phyloP scores from a whole-genome alignment of 2,113 vertebrate genomes.

The Phrynosoma blainvillii region DNA sequence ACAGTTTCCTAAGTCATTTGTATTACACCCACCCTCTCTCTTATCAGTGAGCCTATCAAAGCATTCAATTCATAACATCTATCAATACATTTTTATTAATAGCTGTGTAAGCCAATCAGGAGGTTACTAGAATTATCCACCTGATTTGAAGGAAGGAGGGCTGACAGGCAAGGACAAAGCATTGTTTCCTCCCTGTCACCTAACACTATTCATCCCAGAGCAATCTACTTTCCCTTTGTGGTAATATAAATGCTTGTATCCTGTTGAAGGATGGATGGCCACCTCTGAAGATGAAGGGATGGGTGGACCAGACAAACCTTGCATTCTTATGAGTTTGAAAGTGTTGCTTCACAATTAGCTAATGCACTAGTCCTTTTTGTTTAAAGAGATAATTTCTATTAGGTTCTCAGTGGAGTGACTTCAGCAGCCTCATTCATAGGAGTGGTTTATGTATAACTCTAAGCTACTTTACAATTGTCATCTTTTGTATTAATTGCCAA shows the following conservation, averaged over 20 bases:
- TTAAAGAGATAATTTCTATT: background rate
- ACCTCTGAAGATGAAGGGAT: background rate
- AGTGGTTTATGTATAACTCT: background rate
- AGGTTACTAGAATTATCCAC: background rate
- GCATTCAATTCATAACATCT: constrained; percentile 2
- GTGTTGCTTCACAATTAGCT: background rate
- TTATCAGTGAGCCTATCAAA: background rate
- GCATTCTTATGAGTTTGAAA: background rate
- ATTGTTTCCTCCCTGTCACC: constrained; percentile 14
- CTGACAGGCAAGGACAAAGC: background rate
- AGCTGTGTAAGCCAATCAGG: background rate
- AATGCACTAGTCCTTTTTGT: background rate
- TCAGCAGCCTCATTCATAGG: background rate
- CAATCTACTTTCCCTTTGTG: background rate
- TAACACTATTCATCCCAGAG: background rate
- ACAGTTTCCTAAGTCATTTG: too few species aligned
- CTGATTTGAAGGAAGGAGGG: background rate
- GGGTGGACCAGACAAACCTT: background rate
- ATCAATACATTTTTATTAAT: constrained; percentile 15
- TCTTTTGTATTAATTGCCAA: too few species aligned
- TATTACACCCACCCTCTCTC: background rate
- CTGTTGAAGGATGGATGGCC: constrained; percentile 1
- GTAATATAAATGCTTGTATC: constrained; percentile 6
- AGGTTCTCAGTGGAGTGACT: background rate
- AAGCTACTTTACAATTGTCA: background rate